Percentiles rank a stretch among this genome's conserved stretches.
Evolutionary conservation across 2,113 vertebrate species (phyloP).

Genomic region (Tragelaphus buxtoni): DNA sequence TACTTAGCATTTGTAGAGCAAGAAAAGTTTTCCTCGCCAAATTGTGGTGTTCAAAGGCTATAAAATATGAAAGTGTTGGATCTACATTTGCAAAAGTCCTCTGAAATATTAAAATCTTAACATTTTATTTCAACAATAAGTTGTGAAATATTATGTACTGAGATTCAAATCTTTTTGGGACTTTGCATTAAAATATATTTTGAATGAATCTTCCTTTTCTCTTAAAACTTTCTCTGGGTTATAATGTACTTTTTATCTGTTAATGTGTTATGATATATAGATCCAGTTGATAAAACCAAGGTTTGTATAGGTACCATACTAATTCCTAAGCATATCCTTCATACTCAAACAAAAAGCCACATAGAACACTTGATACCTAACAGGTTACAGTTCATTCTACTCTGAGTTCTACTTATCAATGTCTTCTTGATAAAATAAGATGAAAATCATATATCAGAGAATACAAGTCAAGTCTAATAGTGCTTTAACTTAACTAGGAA

Average conservation of each 20-base stretch:
- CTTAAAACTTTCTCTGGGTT: neutral
- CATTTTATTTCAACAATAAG: neutral
- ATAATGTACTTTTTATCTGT: neutral
- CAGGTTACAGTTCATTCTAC: neutral
- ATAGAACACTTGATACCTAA: neutral
- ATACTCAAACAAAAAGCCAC: neutral
- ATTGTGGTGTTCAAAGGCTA: neutral
- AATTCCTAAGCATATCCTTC: neutral
- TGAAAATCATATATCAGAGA: neutral
- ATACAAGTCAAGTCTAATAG: neutral
- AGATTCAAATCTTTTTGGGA: neutral
- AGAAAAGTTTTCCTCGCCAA: neutral
- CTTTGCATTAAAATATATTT: slow-evolving; percentile 10
- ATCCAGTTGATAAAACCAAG: neutral
- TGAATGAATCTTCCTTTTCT: neutral
- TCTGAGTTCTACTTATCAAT: neutral
- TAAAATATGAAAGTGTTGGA: neutral
- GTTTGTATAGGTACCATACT: neutral
- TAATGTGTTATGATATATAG: neutral
- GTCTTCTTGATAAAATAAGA: neutral
- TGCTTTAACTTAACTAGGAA: neutral
- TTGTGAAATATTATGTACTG: neutral
- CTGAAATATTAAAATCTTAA: neutral
- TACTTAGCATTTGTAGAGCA: neutral
- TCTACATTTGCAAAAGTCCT: neutral